These are phyloP conservation scores for Cyclophora punctaria DNA, from an alignment of 2,888 invertebrate genomes.

Conservation along the genomic window DNA sequence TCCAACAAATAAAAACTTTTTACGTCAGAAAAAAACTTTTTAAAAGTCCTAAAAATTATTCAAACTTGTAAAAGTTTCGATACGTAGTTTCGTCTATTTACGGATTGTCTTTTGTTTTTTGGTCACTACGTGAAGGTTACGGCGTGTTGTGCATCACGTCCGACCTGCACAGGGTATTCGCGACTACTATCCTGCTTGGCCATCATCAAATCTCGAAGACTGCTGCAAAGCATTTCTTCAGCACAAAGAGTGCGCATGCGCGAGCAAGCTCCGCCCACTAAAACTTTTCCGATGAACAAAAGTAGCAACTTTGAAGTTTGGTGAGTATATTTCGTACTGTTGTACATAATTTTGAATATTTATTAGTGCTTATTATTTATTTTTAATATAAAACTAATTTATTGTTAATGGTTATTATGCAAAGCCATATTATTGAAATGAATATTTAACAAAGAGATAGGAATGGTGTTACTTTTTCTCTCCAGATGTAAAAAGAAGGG, in stretches of 20 bases:
- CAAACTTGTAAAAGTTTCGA: slow-evolving; percentile 12
- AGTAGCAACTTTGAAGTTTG: slow-evolving; percentile 10
- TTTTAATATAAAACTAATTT: too few species aligned
- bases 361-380: too few species aligned
- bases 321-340: too few species aligned
- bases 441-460: too few species aligned
- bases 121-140: slow-evolving; percentile 27
- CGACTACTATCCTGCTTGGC: slow-evolving; percentile 53
- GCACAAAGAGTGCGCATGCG: slow-evolving; percentile 49
- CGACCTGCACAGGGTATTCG: slow-evolving; percentile 49
- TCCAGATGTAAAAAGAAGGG: too few species aligned
- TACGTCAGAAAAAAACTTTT: slow-evolving; percentile 19
- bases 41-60: slow-evolving; percentile 8
- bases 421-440: too few species aligned
- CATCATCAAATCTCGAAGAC: slow-evolving; percentile 45
- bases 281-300: slow-evolving; percentile 47
- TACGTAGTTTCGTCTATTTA: slow-evolving; percentile 4
- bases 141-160: slow-evolving; percentile 51
- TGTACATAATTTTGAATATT: too few species aligned
- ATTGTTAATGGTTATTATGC: too few species aligned
- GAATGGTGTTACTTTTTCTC: too few species aligned
- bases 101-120: slow-evolving; percentile 7
- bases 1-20: slow-evolving; percentile 27
- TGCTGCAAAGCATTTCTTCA: slow-evolving; percentile 57
- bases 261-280: slow-evolving; percentile 42